A percentile compares a stretch with the other conserved stretches of the same genome.
Evolutionary conservation across 2,113 vertebrate species (phyloP).

Genomic region (Tauraco erythrolophus): DNA sequence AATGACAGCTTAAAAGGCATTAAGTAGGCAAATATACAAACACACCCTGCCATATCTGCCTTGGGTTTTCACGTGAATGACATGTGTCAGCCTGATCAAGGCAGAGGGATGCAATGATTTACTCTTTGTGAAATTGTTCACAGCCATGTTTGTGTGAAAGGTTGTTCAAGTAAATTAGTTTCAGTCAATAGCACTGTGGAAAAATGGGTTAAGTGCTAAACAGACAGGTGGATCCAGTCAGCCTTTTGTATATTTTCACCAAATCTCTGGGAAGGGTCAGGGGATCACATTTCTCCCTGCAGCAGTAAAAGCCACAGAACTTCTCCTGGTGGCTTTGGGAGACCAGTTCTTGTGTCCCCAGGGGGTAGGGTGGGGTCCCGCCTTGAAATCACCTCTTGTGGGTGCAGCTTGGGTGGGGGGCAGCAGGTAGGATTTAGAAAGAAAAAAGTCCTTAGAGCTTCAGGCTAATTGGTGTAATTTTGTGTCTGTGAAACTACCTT

Average conservation of each 20-base stretch:
- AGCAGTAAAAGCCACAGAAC: constrained; percentile 42
- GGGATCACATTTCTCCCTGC: background rate
- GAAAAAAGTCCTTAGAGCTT: background rate
- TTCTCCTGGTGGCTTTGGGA: constrained; percentile 8
- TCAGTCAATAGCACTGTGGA: constrained; percentile 9
- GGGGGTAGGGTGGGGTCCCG: background rate
- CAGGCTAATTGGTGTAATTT: background rate
- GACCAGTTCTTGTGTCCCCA: background rate
- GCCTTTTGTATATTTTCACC: constrained; percentile 1
- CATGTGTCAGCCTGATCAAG: constrained; percentile 32
- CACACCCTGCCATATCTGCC: background rate
- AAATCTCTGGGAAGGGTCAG: background rate
- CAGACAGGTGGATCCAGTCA: constrained; percentile 55
- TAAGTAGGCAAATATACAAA: constrained; percentile 46
- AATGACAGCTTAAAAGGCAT: constrained; percentile 66
- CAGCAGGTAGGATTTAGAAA: background rate
- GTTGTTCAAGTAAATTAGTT: constrained; percentile 55
- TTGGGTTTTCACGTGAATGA: background rate
- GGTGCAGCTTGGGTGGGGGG: background rate
- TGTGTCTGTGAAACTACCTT: background rate
- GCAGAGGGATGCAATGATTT: constrained; percentile 1
- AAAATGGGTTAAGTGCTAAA: constrained; percentile 36
- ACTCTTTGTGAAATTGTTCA: background rate
- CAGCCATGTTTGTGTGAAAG: background rate
- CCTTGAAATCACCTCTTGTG: background rate